These are phyloP conservation scores for Sardinella longiceps DNA, from an alignment of 2,797 vertebrate genomes.

Conservation along the genomic window DNA sequence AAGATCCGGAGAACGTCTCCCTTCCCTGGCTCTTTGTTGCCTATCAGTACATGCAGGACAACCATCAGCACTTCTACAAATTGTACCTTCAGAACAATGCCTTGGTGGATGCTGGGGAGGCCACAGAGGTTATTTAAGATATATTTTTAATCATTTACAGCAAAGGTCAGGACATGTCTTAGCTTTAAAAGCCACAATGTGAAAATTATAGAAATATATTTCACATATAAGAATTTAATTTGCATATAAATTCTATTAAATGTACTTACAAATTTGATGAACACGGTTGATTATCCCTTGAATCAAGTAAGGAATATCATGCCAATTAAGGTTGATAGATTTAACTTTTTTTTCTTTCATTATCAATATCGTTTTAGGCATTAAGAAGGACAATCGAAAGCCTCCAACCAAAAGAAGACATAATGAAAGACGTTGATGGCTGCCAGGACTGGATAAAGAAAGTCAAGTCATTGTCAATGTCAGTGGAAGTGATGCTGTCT, in stretches of 20 bases:
- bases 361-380: constrained; percentile 36
- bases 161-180: too few species aligned
- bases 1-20: constrained; percentile 41
- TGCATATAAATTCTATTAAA: too few species aligned
- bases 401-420: constrained; percentile 42
- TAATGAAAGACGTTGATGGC: constrained; percentile 39
- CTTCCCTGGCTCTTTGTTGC: constrained; percentile 45
- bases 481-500: constrained; percentile 40
- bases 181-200: too few species aligned
- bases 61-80: constrained; percentile 45
- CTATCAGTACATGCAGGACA: constrained; percentile 46
- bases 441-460: constrained; percentile 47
- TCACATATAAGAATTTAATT: too few species aligned
- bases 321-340: too few species aligned
- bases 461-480: constrained; percentile 42
- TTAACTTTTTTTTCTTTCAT: neutral
- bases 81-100: constrained; percentile 29
- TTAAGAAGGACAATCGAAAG: constrained; percentile 24
- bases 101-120: constrained; percentile 33
- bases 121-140: constrained; percentile 28
- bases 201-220: too few species aligned
- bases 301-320: too few species aligned
- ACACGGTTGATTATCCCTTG: too few species aligned
- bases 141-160: neutral
- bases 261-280: too few species aligned